Evolutionary conservation across 2,797 vertebrate species (phyloP).

Genomic region (Gymnopithys bicolor): DNA sequence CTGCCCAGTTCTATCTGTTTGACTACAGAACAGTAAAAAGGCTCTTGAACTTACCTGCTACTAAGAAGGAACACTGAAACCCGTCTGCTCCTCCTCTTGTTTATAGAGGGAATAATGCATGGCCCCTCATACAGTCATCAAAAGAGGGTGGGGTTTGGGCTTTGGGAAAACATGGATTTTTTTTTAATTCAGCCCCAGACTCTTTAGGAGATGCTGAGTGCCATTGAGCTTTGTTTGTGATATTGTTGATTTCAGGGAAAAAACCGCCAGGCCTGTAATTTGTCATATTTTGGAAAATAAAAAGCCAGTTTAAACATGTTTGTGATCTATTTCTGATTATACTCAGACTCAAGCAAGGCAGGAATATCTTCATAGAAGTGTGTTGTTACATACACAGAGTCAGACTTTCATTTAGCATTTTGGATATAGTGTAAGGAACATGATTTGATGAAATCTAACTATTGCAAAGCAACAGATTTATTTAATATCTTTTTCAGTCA

Average conservation of each 20-base stretch:
- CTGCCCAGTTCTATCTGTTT: not conserved
- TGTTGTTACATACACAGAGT: not conserved
- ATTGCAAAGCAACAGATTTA: not conserved
- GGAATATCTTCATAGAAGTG: not conserved
- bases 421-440: not conserved
- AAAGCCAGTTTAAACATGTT: not conserved
- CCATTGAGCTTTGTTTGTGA: not conserved
- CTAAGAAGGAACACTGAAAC: not conserved
- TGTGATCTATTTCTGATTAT: not conserved
- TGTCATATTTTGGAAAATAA: not conserved
- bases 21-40: not conserved
- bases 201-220: not conserved
- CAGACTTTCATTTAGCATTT: not conserved
- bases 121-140: not conserved
- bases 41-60: not conserved
- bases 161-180: not conserved
- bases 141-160: not conserved
- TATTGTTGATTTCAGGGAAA: not conserved
- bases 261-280: not conserved
- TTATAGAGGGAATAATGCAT: not conserved
- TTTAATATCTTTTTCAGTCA: not conserved
- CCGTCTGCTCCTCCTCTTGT: not conserved
- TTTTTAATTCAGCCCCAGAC: not conserved
- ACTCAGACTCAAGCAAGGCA: not conserved
- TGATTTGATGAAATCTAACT: not conserved